A percentile compares a stretch with the other conserved stretches of the same genome.
Evolutionary conservation across 2,888 invertebrate genomes (phyloP).

Genomic region (Pristionchus entomophagus): DNA sequence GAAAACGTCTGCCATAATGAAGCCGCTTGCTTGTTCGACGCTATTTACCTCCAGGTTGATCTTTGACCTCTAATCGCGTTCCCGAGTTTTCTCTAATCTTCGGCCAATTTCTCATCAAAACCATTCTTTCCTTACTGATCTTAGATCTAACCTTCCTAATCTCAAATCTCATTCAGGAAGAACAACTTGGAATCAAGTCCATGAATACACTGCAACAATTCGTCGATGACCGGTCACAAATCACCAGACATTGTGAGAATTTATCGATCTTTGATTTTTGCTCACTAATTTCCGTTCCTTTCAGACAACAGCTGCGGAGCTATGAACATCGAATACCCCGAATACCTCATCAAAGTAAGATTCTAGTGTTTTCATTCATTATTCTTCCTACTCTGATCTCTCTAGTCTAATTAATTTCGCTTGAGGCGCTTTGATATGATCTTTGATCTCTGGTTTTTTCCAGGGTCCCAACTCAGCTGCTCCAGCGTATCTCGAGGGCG

Average conservation of each 20-base stretch:
- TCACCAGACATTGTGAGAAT: conserved; percentile 40
- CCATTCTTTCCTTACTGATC: not conserved
- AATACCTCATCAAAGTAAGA: conserved; percentile 63
- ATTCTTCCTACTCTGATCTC: not conserved
- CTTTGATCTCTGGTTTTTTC: not conserved
- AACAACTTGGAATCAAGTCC: not conserved
- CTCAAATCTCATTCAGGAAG: not conserved
- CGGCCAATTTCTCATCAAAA: not conserved
- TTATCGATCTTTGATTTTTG: not conserved
- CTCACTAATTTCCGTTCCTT: not conserved
- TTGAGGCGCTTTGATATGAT: not conserved
- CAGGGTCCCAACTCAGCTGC: conserved; percentile 62
- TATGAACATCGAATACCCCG: conserved; percentile 73
- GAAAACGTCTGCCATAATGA: conserved; percentile 51
- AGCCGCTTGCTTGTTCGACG: conserved; percentile 53
- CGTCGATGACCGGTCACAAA: not conserved
- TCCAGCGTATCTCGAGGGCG: conserved; percentile 68
- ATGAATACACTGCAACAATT: conserved; percentile 1
- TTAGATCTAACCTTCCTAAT: not conserved
- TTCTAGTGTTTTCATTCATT: not conserved
- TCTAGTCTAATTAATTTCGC: not conserved
- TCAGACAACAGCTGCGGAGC: conserved; percentile 68
- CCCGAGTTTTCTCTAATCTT: not conserved
- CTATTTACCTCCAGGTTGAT: conserved; percentile 53
- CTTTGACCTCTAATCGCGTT: not conserved